Evolutionary conservation across 2,113 vertebrate genomes (phyloP), one percentile per base, ranked within the genome.

Genomic region (Macquaria ambigua): DNA sequence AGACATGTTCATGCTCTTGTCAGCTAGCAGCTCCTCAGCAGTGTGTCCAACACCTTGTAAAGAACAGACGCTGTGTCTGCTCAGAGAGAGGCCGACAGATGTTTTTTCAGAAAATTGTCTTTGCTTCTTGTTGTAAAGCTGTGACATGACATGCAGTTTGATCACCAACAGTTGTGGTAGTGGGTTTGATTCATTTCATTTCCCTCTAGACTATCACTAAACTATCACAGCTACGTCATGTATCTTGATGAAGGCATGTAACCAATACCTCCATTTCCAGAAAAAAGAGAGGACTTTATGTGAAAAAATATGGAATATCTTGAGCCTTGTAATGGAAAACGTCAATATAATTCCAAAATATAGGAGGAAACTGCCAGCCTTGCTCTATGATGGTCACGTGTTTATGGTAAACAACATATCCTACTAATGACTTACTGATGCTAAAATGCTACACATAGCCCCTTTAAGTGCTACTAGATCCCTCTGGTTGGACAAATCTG

Each of bases 21-120:
- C 92, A 90, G 89, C 84, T 79, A 76, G 89, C 94, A 94, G 90
- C 84, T 93, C 85, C 88, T 95, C 92, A 84, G 88, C 67, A 68
- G 67, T 70, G 59, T 82, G 68, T 83, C 77, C 80, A 9, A 72
- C 93, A 93, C 90, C 77, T 86, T 90, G 92, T 95, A 94, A 95
- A 95, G 91, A 79, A 74, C 82, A 84, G 87, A 86, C 84, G 64
- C 66, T 0, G 61, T 61, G 80, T 89, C 82, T 75, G 61, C 82
- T 74, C 21, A n/a, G 20, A 66, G 56, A 77, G 37, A 37, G 37
- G 43, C 39, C 8, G 21, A 77, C 28, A 3, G 23, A 46, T n/a
- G n/a, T 20, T 46, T 62, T 20, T 12, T 23, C 11, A 61, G 37
- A 50, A 64, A 71, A 56, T 41, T 41, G 25, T 74, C 21, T 75